These are phyloP conservation scores for Nothocercus nigrocapillus DNA, from an alignment of 2,113 vertebrate species.

Conservation along the genomic window DNA sequence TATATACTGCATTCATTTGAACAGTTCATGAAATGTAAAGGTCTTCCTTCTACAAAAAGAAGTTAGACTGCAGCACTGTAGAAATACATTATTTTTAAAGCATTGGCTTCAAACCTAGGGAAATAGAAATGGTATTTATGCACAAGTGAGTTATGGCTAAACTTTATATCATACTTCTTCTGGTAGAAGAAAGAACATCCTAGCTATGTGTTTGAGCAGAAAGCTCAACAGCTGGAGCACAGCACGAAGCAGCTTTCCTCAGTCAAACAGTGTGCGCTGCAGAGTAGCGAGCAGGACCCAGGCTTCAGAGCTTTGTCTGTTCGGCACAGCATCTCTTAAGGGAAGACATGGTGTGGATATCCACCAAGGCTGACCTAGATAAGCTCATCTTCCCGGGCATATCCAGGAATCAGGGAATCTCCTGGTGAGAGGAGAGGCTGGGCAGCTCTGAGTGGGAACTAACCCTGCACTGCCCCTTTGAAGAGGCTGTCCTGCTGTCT, in stretches of 20 bases:
- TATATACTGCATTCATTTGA: background rate
- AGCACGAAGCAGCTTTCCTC: background rate
- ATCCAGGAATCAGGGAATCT: background rate
- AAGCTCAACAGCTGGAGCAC: background rate
- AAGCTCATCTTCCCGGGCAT: background rate
- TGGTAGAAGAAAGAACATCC: background rate
- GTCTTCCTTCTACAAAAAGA: background rate
- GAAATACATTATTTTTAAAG: background rate
- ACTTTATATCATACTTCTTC: background rate
- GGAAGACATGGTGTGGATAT: background rate
- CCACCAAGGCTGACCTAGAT: background rate
- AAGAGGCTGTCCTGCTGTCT: background rate
- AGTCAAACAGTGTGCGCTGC: background rate
- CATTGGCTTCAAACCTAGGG: background rate
- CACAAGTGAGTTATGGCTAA: background rate
- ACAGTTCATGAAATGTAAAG: background rate
- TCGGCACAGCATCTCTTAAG: background rate
- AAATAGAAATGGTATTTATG: background rate
- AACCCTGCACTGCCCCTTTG: background rate
- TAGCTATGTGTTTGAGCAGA: background rate
- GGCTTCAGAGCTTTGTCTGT: background rate
- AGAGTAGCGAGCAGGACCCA: background rate
- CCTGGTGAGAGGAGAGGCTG: background rate
- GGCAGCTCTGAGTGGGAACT: background rate
- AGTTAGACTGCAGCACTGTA: background rate